These are phyloP conservation scores for Sylvicapra grimmia DNA, from an alignment of 2,113 vertebrate species.

Conservation along the genomic window DNA sequence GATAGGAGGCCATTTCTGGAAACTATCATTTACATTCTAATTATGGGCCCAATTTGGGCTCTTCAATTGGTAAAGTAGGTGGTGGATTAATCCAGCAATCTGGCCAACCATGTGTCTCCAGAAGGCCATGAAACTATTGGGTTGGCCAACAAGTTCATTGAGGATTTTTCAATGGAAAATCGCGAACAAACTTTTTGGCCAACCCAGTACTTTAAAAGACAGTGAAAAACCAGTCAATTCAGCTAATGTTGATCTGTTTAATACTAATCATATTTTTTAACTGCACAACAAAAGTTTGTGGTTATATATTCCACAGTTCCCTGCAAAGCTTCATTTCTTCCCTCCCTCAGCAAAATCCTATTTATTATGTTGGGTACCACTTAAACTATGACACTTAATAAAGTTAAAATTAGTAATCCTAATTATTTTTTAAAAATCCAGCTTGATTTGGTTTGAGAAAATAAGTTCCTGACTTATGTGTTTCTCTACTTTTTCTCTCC, in stretches of 20 bases:
- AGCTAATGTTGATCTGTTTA: neutral
- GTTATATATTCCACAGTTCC: neutral
- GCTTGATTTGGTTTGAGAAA: neutral
- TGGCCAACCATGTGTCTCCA: neutral
- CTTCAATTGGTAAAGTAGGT: neutral
- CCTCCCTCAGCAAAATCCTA: neutral
- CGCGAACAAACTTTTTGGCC: neutral
- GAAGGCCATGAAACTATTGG: neutral
- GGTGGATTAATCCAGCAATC: conserved; percentile 13
- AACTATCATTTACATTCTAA: neutral
- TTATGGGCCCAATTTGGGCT: neutral
- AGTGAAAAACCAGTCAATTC: neutral
- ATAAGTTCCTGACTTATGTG: neutral
- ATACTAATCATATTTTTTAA: neutral
- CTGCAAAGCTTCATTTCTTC: neutral
- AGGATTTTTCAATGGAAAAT: neutral
- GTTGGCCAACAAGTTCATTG: neutral
- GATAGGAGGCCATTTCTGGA: neutral
- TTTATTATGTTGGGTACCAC: neutral
- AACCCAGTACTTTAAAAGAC: neutral
- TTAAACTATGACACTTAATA: neutral
- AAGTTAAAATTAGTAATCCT: neutral
- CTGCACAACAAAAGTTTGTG: neutral
- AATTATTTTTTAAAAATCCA: neutral
- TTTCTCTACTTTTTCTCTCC: neutral